phyloP scores from a whole-genome alignment of 2,113 vertebrate species.

The Perca schrenkii region DNA sequence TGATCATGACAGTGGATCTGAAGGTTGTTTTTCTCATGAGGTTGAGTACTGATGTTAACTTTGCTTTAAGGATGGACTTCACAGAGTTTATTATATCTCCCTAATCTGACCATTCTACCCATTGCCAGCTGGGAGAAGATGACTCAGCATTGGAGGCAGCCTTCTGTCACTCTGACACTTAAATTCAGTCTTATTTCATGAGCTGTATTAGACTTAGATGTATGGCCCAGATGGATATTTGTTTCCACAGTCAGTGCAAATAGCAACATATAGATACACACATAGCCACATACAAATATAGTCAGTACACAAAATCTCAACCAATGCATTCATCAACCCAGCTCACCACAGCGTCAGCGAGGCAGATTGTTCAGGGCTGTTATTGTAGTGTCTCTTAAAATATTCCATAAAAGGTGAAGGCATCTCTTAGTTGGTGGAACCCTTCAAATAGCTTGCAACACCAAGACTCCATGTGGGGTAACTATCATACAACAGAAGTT shows the following conservation, averaged over 20 bases:
- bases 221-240: no score
- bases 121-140: conserved; percentile 33
- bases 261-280: no score
- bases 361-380: neutral
- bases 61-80: conserved; percentile 48
- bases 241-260: no score
- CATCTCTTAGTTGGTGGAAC: conserved; percentile 36
- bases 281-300: no score
- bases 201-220: neutral
- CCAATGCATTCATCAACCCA: no score
- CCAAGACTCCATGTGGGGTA: neutral
- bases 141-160: conserved; percentile 47
- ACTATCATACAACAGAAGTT: neutral
- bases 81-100: conserved; percentile 4
- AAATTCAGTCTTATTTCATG: conserved; percentile 1
- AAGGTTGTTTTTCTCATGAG: conserved; percentile 32
- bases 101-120: conserved; percentile 42
- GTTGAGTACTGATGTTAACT: conserved; percentile 3
- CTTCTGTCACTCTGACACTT: conserved; percentile 47
- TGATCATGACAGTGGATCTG: conserved; percentile 23
- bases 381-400: conserved; percentile 39
- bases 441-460: conserved; percentile 14
- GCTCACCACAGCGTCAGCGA: no score
- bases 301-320: no score
- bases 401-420: conserved; percentile 58